Conservation (phyloP, 92 coral and sea anemone species). For the Paragorgia papillata region DNA sequence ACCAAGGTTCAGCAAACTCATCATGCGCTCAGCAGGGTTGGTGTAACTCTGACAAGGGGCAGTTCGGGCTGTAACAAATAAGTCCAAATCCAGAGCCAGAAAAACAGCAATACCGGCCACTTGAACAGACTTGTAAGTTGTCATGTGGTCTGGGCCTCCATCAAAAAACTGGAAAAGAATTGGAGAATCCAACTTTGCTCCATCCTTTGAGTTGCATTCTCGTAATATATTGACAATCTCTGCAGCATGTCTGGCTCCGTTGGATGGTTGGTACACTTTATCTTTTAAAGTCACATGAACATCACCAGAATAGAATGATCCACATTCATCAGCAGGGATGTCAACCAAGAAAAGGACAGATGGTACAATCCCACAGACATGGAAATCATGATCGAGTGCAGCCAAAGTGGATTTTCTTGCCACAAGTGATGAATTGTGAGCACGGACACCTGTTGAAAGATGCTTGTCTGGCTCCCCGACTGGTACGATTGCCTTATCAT, state of each 20-base stretch:
- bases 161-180: slow-evolving; percentile 9
- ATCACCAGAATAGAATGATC: slow-evolving; percentile 9
- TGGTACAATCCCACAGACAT: slow-evolving; percentile 6
- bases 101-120: slow-evolving; percentile 6
- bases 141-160: slow-evolving; percentile 26
- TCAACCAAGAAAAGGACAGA: slow-evolving; percentile 2
- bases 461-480: too few species aligned
- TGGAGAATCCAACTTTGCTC: too few species aligned
- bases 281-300: slow-evolving; percentile 6
- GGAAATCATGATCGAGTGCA: slow-evolving; percentile 17
- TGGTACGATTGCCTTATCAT: too few species aligned
- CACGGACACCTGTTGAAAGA: too few species aligned
- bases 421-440: neutral
- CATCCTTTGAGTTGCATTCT: too few species aligned
- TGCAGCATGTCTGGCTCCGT: slow-evolving; percentile 2
- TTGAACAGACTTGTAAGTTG: neutral
- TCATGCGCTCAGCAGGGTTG: slow-evolving; percentile 34
- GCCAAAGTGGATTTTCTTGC: neutral
- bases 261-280: slow-evolving; percentile 17
- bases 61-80: slow-evolving; percentile 7
- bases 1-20: slow-evolving; percentile 27
- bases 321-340: slow-evolving; percentile 1
- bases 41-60: slow-evolving; percentile 5
- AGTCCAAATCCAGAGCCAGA: slow-evolving; percentile 12
- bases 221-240: neutral